These are phyloP conservation scores for Pseudobourletiella spinata DNA, from an alignment of 1,140 invertebrate species.

Conservation along the genomic window DNA sequence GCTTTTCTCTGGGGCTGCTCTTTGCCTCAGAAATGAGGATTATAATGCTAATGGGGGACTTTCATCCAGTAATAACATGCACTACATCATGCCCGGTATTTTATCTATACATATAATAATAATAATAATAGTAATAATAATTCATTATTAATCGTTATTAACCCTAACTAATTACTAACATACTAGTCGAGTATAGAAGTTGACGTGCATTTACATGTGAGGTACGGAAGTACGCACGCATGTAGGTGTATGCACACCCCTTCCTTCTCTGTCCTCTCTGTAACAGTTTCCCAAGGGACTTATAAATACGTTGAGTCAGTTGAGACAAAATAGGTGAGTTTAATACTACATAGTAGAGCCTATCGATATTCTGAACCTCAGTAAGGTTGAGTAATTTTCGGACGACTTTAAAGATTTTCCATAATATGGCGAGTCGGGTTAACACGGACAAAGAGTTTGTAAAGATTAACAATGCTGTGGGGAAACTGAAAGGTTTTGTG, in stretches of 20 bases:
- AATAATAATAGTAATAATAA: background rate
- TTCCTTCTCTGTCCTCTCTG: background rate
- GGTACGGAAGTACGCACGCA: background rate
- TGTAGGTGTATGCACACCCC: background rate
- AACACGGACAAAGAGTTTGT: too few relatives aligned
- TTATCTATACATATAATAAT: constrained; percentile 9
- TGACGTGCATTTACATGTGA: background rate
- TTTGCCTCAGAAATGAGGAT: constrained; percentile 76
- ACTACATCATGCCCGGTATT: constrained; percentile 94
- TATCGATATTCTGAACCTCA: too few relatives aligned
- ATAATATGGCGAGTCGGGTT: too few relatives aligned
- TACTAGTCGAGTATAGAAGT: constrained; percentile 8
- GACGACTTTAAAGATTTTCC: too few relatives aligned
- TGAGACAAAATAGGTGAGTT: too few relatives aligned
- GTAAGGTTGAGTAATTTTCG: too few relatives aligned
- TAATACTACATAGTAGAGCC: too few relatives aligned
- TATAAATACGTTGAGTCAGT: too few relatives aligned
- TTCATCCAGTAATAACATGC: constrained; percentile 67
- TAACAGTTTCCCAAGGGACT: too few relatives aligned
- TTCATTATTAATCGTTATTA: background rate
- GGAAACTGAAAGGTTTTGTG: too few relatives aligned
- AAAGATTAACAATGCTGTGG: too few relatives aligned
- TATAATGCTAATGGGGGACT: constrained; percentile 44
- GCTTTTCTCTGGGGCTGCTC: constrained; percentile 81
- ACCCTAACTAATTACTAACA: background rate